Evolutionary conservation across 2,113 vertebrate genomes (phyloP).

Genomic region (Xiphorhynchus elegans): DNA sequence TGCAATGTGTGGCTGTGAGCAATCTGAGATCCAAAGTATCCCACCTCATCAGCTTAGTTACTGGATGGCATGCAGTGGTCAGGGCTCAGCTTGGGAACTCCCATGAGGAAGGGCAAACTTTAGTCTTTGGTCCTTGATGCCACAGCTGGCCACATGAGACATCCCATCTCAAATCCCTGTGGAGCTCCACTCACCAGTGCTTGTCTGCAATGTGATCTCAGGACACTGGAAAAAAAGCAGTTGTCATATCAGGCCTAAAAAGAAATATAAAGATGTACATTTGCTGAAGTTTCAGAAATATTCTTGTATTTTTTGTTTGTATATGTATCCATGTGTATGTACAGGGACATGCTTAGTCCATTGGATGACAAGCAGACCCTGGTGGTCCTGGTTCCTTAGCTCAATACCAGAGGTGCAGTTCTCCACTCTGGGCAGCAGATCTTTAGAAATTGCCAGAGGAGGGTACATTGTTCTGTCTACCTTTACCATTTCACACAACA

Average conservation of each 20-base stretch:
- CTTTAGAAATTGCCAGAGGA: background rate
- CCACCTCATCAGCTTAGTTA: background rate
- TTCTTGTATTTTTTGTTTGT: background rate
- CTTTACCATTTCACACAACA: background rate
- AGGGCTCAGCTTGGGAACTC: background rate
- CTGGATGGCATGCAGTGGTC: background rate
- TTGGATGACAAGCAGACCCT: background rate
- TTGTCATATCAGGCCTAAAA: background rate
- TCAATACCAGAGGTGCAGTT: background rate
- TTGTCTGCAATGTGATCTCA: background rate
- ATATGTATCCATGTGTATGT: fast-evolving
- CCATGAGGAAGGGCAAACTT: background rate
- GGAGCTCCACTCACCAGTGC: fast-evolving
- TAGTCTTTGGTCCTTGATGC: background rate
- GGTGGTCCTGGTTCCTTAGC: background rate
- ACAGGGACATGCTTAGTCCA: fast-evolving
- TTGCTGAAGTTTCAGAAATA: background rate
- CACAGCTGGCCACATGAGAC: fast-evolving
- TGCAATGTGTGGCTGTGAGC: background rate
- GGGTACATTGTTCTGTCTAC: fast-evolving
- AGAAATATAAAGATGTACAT: background rate
- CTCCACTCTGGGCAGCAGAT: background rate
- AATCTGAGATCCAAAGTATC: background rate
- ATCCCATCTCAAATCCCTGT: background rate
- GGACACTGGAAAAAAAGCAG: background rate